These are phyloP conservation scores for Corythoichthys haematopterus DNA, from an alignment of 2,113 vertebrate genomes.

Conservation along the genomic window DNA sequence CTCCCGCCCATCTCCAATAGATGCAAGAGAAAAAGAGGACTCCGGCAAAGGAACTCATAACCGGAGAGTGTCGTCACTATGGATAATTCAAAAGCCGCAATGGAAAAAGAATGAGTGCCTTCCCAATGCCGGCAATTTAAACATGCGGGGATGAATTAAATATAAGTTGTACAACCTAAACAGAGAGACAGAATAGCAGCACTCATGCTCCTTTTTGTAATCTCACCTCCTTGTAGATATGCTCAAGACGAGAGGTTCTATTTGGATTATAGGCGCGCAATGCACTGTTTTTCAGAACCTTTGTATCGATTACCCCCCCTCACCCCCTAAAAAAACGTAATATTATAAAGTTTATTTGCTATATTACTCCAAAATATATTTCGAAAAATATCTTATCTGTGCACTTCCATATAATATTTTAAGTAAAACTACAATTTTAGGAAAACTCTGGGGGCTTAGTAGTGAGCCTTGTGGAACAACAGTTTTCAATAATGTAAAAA, in stretches of 20 bases:
- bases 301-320: not conserved
- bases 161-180: conserved; percentile 24
- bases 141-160: conserved; percentile 25
- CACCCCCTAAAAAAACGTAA: not conserved
- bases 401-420: too few species aligned
- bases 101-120: conserved; percentile 25
- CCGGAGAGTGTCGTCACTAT: conserved; percentile 47
- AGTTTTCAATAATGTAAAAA: too few species aligned
- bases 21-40: conserved; percentile 32
- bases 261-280: not conserved
- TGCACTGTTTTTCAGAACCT: not conserved
- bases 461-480: not conserved
- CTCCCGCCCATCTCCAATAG: conserved; percentile 29
- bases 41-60: conserved; percentile 25
- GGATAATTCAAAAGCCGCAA: conserved; percentile 49
- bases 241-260: conserved; percentile 14
- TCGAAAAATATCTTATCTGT: too few species aligned
- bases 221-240: conserved; percentile 11
- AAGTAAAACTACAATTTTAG: too few species aligned
- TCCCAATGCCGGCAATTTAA: conserved; percentile 14
- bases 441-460: not conserved
- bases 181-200: conserved; percentile 17
- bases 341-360: not conserved
- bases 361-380: not conserved
- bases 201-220: conserved; percentile 12